phyloP scores from a whole-genome alignment of 2,797 vertebrate species.

The Selene dorsalis region DNA sequence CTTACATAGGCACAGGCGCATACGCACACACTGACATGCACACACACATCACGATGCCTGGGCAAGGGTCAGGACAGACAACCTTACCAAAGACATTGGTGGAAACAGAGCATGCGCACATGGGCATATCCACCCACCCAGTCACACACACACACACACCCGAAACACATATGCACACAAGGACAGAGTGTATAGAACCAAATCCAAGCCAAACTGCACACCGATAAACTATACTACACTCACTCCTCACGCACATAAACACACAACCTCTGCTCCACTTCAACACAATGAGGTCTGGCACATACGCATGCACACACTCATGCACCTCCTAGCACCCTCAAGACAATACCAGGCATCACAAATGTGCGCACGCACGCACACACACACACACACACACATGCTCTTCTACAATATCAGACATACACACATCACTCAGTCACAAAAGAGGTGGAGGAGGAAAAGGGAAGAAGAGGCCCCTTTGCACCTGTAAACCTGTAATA shows the following conservation, averaged over 20 bases:
- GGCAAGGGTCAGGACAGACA: constrained; percentile 57
- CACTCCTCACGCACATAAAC: constrained; percentile 55
- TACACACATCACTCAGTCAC: constrained; percentile 69
- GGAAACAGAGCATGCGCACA: constrained; percentile 40
- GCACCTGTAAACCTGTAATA: constrained; percentile 80
- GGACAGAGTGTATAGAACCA: constrained; percentile 32
- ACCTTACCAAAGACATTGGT: constrained; percentile 64
- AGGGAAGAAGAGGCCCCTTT: constrained; percentile 58
- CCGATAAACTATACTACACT: constrained; percentile 54
- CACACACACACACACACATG: constrained; percentile 44
- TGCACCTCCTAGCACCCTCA: constrained; percentile 47
- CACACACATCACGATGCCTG: constrained; percentile 33
- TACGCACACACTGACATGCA: background rate
- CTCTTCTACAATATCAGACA: constrained; percentile 68
- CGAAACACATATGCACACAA: constrained; percentile 16
- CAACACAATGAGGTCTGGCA: constrained; percentile 60
- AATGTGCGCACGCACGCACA: constrained; percentile 37
- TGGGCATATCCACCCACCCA: constrained; percentile 4
- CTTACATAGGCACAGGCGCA: constrained; percentile 35
- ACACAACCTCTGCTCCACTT: constrained; percentile 64
- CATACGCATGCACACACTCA: constrained; percentile 33
- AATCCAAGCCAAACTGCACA: constrained; percentile 48
- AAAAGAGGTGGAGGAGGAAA: constrained; percentile 60
- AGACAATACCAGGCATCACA: constrained; percentile 56
- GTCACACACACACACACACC: background rate